These are phyloP conservation scores for Maniola jurtina DNA, from an alignment of 1,140 invertebrate genomes.

Conservation along the genomic window DNA sequence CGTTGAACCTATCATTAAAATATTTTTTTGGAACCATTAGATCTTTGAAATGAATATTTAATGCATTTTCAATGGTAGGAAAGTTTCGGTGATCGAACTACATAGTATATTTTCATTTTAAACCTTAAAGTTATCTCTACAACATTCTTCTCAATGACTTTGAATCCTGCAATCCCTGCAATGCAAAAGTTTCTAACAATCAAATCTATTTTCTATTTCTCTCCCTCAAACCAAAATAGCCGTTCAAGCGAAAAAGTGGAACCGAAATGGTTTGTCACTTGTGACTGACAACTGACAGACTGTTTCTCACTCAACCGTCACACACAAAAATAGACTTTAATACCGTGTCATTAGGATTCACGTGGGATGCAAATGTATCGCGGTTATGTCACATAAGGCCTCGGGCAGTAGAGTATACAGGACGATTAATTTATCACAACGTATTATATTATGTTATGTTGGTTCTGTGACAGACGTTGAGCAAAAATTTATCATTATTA, in stretches of 20 bases:
- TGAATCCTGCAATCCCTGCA: background rate
- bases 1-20: no score
- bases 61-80: no score
- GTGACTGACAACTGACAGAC: conserved; percentile 61
- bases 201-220: conserved; percentile 51
- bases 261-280: conserved; percentile 52
- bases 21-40: no score
- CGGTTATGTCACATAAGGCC: conserved; percentile 6
- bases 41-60: no score
- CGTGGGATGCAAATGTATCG: conserved; percentile 8
- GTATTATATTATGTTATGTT: conserved; percentile 18
- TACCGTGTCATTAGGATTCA: conserved; percentile 1
- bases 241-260: conserved; percentile 64
- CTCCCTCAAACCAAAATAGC: conserved; percentile 49
- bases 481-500: conserved; percentile 28
- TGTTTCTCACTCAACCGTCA: conserved; percentile 34
- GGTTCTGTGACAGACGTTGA: conserved; percentile 17
- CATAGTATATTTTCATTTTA: no score
- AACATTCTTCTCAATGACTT: no score
- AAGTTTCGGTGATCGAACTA: no score
- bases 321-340: conserved; percentile 28
- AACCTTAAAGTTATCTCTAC: no score
- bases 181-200: conserved; percentile 15
- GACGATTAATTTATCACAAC: conserved; percentile 37
- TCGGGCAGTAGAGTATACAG: conserved; percentile 22